phyloP scores from a whole-genome alignment of 2,888 invertebrate genomes.

The Andrena trimmerana region DNA sequence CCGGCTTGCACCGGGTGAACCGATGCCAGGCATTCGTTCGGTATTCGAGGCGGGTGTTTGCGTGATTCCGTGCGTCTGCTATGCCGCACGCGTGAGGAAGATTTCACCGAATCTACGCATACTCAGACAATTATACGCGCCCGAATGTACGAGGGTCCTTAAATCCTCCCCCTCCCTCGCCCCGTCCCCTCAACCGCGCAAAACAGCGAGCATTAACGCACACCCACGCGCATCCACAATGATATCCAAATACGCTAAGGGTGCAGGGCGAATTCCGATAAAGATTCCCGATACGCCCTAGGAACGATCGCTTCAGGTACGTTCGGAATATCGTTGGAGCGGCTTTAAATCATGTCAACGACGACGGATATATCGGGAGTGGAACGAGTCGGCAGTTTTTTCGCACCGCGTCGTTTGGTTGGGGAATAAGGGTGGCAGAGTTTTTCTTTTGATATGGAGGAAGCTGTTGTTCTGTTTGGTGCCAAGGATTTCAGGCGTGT shows the following conservation, averaged over 20 bases:
- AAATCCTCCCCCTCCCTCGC: slow-evolving; percentile 28
- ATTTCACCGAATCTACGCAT: slow-evolving; percentile 51
- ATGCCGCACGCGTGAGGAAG: slow-evolving; percentile 42
- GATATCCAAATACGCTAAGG: slow-evolving; percentile 64
- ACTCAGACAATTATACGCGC: slow-evolving; percentile 40
- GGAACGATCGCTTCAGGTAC: slow-evolving; percentile 2
- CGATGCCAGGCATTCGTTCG: slow-evolving; percentile 53
- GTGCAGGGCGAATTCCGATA: slow-evolving; percentile 51
- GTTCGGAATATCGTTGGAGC: slow-evolving; percentile 9
- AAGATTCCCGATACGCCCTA: slow-evolving; percentile 41
- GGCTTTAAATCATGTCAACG: slow-evolving; percentile 21
- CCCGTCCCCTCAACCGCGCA: slow-evolving; percentile 15
- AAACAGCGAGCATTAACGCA: slow-evolving; percentile 67
- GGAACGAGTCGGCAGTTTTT: neutral
- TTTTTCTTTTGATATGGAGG: neutral
- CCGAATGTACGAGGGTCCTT: slow-evolving; percentile 32
- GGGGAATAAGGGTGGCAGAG: neutral
- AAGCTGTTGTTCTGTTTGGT: too few species aligned
- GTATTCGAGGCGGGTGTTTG: slow-evolving; percentile 63
- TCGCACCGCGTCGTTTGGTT: neutral
- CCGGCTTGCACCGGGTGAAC: slow-evolving; percentile 23
- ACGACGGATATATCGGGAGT: neutral
- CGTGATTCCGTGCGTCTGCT: slow-evolving; percentile 58
- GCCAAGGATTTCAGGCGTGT: too few species aligned
- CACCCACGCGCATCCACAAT: slow-evolving; percentile 31